Evolutionary conservation across 2,888 invertebrate species (phyloP).

Genomic region (Acrobasis repandana): DNA sequence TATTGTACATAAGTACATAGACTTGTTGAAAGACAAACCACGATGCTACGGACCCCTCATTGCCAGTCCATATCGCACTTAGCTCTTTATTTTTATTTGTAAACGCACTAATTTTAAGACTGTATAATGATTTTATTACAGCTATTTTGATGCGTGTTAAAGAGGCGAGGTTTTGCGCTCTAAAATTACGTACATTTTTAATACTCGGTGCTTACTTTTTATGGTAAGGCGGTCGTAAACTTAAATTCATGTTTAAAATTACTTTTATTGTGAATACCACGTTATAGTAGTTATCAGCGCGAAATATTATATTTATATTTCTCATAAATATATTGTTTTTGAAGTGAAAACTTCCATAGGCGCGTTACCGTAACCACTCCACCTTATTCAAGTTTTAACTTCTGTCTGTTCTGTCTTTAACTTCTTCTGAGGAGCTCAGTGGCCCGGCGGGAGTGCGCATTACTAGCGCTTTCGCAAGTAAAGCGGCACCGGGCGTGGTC

Average conservation of each 20-base stretch:
- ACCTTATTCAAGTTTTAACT: no score
- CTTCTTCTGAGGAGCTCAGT: no score
- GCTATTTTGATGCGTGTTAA: conserved; percentile 11
- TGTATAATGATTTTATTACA: conserved; percentile 20
- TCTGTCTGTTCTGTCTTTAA: no score
- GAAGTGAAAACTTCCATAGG: no score
- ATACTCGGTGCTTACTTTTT: background rate
- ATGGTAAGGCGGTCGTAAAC: background rate
- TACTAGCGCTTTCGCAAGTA: no score
- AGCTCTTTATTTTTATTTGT: conserved; percentile 6
- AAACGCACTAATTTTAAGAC: conserved; percentile 15
- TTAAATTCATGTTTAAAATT: conserved; percentile 16
- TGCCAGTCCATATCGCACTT: background rate
- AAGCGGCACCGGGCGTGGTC: no score
- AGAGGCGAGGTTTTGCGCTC: conserved; percentile 2
- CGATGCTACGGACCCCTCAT: background rate
- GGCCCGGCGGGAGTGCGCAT: no score
- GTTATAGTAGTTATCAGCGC: background rate
- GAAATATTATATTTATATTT: background rate
- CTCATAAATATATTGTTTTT: background rate
- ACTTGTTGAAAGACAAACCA: no score
- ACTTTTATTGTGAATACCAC: conserved; percentile 1
- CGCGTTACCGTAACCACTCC: no score
- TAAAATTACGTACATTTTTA: background rate
- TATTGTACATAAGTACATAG: no score